Evolutionary conservation across 2,113 vertebrate species (phyloP).

Genomic region (Myotis brandtii): DNA sequence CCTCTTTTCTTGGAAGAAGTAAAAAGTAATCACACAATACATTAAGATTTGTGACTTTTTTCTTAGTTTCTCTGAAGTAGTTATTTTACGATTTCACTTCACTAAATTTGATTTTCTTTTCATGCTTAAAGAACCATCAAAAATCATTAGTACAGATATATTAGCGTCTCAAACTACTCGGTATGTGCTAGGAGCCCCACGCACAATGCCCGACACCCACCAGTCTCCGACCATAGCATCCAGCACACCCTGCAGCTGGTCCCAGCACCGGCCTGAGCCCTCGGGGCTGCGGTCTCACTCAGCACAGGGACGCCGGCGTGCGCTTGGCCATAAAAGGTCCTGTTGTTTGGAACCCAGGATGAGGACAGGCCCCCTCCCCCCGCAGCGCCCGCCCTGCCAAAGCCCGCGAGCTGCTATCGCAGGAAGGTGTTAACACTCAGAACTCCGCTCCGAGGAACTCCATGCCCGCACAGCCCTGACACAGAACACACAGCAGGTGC

Average conservation of each 20-base stretch:
- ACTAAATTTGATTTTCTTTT: constrained; percentile 9
- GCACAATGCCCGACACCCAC: constrained; percentile 85
- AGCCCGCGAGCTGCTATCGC: constrained; percentile 80
- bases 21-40: not conserved
- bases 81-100: constrained; percentile 45
- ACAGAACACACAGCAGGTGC: constrained; percentile 34
- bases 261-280: too few relatives aligned
- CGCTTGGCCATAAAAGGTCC: constrained; percentile 90
- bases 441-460: constrained; percentile 39
- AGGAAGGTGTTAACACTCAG: constrained; percentile 81
- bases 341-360: constrained; percentile 85
- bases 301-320: constrained; percentile 83
- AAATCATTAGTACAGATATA: constrained; percentile 78
- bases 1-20: not conserved
- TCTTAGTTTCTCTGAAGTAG: not conserved
- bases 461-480: not conserved
- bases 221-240: constrained; percentile 88
- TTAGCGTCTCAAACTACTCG: constrained; percentile 91
- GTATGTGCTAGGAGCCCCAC: constrained; percentile 81
- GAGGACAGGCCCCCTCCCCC: constrained; percentile 81
- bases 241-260: constrained; percentile 88
- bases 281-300: constrained; percentile 72
- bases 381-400: constrained; percentile 77
- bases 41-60: not conserved
- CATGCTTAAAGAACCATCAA: constrained; percentile 79